Base-by-base conservation (phyloP, 2,888 invertebrate genomes). In the Thereva unica region DNA sequence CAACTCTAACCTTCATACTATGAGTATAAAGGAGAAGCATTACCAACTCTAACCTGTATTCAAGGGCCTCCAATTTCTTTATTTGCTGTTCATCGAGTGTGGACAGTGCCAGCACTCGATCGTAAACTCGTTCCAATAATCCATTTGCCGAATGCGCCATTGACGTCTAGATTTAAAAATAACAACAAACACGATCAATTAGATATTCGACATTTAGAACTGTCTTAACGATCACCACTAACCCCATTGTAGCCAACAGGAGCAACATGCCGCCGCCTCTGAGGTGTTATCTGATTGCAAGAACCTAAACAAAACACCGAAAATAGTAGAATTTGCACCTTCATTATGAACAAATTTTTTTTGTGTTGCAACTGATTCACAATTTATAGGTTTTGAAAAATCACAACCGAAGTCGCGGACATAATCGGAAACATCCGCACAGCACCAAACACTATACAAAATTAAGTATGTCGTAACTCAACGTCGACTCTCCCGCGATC, bases 11-110 rank as follows among this genome's bases (percentile, higher is more conserved):
- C 23, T 23, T 23, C 2, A 23, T 23, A 23, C 23, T 23, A 1
- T 23, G 23, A 23, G 23, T 23, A 23, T 23, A 23, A 23, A 23
- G 23, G 23, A 8, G 10, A n/a, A 37, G 38, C 10, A 35, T 4
- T 38, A 37, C 4, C 8, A 10, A 52, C 55, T 77, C 80, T 78
- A 69, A 81, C 81, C 79, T 80, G 66, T 81, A 77, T 67, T 80
- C 78, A 68, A 82, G 75, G 45, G 71, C 73, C 68, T 80, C 79
- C 68, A 82, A 72, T 12, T 78, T 77, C 61, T 73, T 71, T 34
- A 79, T 75, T 66, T 80, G 77, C 69, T 78, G 77, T 69, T 80
- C 78, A 65, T 80, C 78, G 70, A 80, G 72, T 57, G 77, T 75
- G 67, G 76, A 76, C 69, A 82, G 71, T 53, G 77, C 73, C 42